These are phyloP conservation scores for Pantherophis alleghaniensis DNA, from an alignment of 2,797 vertebrate species.

Conservation along the genomic window DNA sequence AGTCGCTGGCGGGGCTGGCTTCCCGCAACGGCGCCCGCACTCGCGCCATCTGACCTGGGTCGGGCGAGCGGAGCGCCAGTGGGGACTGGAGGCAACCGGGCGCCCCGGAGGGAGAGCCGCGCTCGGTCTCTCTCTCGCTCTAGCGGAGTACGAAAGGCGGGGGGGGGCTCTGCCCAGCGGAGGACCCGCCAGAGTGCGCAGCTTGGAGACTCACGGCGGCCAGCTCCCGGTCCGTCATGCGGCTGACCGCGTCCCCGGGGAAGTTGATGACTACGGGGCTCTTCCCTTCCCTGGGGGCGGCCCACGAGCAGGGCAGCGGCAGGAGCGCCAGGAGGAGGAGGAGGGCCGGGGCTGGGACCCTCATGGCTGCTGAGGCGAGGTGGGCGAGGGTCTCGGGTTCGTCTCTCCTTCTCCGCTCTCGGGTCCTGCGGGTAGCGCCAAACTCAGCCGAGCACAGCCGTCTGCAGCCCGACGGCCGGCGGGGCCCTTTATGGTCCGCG, in stretches of 20 bases:
- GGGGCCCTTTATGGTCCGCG: constrained; percentile 50
- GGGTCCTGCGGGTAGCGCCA: neutral
- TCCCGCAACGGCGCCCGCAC: neutral
- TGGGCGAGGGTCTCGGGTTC: constrained; percentile 6
- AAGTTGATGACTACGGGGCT: constrained; percentile 76
- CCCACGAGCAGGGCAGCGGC: constrained; percentile 41
- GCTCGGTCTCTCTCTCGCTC: neutral
- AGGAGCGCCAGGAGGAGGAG: constrained; percentile 71
- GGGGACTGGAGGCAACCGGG: neutral
- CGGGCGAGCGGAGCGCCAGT: neutral
- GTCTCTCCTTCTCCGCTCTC: neutral
- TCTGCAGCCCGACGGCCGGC: neutral
- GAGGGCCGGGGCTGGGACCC: constrained; percentile 42
- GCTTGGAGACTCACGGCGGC: constrained; percentile 81
- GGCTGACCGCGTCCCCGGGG: constrained; percentile 80
- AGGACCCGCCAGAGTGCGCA: rapidly evolving
- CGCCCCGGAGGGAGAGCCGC: neutral
- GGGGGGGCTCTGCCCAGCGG: neutral
- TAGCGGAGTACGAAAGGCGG: neutral
- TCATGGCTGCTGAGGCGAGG: constrained; percentile 44
- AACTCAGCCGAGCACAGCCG: neutral
- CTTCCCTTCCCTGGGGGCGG: constrained; percentile 55
- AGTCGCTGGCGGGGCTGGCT: neutral
- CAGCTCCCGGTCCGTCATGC: constrained; percentile 77
- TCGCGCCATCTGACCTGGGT: neutral